These are phyloP conservation scores for Drosophila orena DNA, from an alignment of 1,140 invertebrate species.

Conservation along the genomic window DNA sequence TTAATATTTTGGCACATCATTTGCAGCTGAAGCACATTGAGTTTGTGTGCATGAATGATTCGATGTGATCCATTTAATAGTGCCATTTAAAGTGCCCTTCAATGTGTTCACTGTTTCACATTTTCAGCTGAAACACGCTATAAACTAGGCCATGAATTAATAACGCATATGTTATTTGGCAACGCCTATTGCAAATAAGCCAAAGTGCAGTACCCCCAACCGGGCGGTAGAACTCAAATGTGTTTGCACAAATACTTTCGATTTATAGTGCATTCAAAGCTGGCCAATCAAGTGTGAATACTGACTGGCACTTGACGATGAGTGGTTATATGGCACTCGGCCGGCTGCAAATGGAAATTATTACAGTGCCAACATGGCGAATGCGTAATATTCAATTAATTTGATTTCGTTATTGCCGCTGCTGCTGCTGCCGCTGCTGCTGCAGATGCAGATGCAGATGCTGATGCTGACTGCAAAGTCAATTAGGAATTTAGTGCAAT, in stretches of 20 bases:
- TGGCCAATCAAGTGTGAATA: slow-evolving; percentile 40
- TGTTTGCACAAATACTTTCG: slow-evolving; percentile 33
- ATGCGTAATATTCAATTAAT: slow-evolving; percentile 81
- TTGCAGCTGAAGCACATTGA: background rate
- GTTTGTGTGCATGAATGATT: background rate
- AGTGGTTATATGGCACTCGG: slow-evolving; percentile 30
- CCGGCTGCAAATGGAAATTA: slow-evolving; percentile 42
- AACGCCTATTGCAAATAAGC: slow-evolving; percentile 4
- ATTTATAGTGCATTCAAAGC: slow-evolving; percentile 43
- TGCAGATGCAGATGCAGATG: background rate
- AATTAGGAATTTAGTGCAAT: slow-evolving; percentile 69
- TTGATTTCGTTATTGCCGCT: slow-evolving; percentile 53
- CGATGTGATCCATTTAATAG: background rate
- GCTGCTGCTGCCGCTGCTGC: background rate
- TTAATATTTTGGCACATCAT: background rate
- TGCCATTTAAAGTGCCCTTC: background rate
- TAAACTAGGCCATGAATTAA: slow-evolving; percentile 23
- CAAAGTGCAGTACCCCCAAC: slow-evolving; percentile 4
- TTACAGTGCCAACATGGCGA: slow-evolving; percentile 48
- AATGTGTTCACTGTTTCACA: slow-evolving; percentile 1
- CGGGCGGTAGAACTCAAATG: slow-evolving; percentile 4
- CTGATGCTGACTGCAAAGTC: slow-evolving; percentile 57
- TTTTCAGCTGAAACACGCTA: background rate
- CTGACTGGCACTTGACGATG: slow-evolving; percentile 43
- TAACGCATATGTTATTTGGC: slow-evolving; percentile 20